phyloP scores from a whole-genome alignment of 2,113 vertebrate species.

The Sturnus vulgaris region DNA sequence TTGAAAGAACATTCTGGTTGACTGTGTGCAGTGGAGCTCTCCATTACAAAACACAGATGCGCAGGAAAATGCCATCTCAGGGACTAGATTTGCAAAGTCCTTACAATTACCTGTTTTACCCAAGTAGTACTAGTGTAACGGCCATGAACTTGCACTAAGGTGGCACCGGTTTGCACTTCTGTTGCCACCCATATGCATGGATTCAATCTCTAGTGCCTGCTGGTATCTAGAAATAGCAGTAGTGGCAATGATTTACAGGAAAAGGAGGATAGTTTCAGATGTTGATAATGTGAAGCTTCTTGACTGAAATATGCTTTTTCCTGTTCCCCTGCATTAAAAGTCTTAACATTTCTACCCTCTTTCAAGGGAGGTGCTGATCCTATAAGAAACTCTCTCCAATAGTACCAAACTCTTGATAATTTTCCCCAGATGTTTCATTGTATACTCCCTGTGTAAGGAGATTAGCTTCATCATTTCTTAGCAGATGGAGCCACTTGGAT shows the following conservation, averaged over 20 bases:
- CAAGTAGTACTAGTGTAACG: neutral
- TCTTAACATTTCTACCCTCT: neutral
- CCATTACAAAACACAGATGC: neutral
- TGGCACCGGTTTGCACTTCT: neutral
- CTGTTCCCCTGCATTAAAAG: neutral
- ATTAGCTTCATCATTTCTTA: neutral
- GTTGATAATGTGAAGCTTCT: neutral
- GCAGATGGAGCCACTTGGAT: neutral
- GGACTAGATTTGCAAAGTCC: neutral
- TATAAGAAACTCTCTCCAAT: neutral
- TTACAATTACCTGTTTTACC: neutral
- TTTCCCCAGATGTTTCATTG: neutral
- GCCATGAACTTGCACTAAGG: neutral
- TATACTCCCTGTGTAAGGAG: neutral
- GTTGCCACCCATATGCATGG: rapidly evolving
- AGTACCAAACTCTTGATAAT: neutral
- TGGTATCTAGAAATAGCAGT: neutral
- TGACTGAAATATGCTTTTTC: neutral
- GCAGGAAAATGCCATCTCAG: neutral
- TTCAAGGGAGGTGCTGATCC: neutral
- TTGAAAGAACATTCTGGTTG: neutral
- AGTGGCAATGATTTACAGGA: neutral
- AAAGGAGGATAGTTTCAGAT: neutral
- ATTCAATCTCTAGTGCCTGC: neutral
- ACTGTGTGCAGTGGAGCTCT: neutral